Base-by-base conservation (phyloP, 2,888 invertebrate species). In the Acrocyrtus sp. region DNA sequence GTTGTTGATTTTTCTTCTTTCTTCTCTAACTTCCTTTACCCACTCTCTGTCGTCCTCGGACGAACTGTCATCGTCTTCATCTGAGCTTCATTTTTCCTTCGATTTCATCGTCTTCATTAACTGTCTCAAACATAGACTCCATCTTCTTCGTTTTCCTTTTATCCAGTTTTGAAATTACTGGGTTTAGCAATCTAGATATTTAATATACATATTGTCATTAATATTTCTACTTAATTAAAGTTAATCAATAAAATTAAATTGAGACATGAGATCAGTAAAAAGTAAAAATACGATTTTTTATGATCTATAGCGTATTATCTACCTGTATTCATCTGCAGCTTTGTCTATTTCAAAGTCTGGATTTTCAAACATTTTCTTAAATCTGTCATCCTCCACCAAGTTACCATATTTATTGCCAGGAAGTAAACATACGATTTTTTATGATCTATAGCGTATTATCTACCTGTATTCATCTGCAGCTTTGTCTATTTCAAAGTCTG, bases 301-400 rank as follows among this genome's bases (percentile, higher is more conserved):
- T 39, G 39, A 39, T 39, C 12, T 12, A 39, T 39, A 39, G 10
- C 39, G n/a, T n/a, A n/a, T n/a, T n/a, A n/a, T n/a, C n/a, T 12
- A 17, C 19, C 47, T 12, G 19, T 17, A 47, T 47, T 6, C n/a
- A n/a, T n/a, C n/a, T n/a, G n/a, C n/a, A n/a, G n/a, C n/a, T n/a
- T n/a, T 91, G 83, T 97, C 93, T 66, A 98, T 92, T 85, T 96
- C 91, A 84, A 94, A 98, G 83, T 96, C 95, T 12, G 95, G 91
- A 86, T 98, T 94, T 81, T 89, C 90, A 85, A 99, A 99, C 83
- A 99, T 85, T 1, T 89, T 90, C 83, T 93, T 92, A 85, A 99
- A 99, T 81, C 98, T 89, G 76, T 91, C 88, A 84, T 99, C 98
- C 82, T 90, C 88, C 68, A 98, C 86, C 15, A 98, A 85, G 82